Base-by-base conservation (phyloP, 2,888 invertebrate species). In the Iphiclides podalirius region DNA sequence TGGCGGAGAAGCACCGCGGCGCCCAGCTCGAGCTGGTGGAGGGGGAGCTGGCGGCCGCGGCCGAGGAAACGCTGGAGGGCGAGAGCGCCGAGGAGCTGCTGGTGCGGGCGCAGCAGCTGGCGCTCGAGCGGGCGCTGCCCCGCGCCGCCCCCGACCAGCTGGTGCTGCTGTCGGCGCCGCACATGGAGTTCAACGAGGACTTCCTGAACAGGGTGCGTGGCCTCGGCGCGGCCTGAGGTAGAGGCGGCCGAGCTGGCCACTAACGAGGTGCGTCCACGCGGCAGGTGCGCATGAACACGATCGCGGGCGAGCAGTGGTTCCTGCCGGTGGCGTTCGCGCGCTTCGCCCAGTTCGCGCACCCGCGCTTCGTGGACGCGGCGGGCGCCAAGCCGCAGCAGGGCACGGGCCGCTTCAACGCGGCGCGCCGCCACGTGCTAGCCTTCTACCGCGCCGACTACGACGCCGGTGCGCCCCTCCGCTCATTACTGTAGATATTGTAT, bases 231-330 rank as follows among this genome's bases (percentile, higher is more conserved):
- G n/a, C n/a, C n/a, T n/a, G n/a, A n/a, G n/a, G n/a, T n/a, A n/a
- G n/a, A n/a, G n/a, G n/a, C n/a, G n/a, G n/a, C n/a, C n/a, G n/a
- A n/a, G n/a, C n/a, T n/a, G n/a, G n/a, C n/a, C n/a, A n/a, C n/a
- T n/a, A n/a, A n/a, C n/a, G n/a, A n/a, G n/a, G n/a, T n/a, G n/a
- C n/a, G n/a, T n/a, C n/a, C n/a, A n/a, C n/a, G n/a, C 13, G 8
- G 23, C 74, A 94, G 94, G 95, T 97, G 8, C 93, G 98, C 52
- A 97, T 99, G 96, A 98, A 98, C 82, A 97, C 97, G 1, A 96
- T 99, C 56, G 85, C 90, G 59, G 94, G 94, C 58, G 94, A 93
- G 80, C 98, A 98, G 90, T 93, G 98, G 64, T 99, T 94, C 87
- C 93, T 94, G 66, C 96, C 98, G n/a, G 93, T 97, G 58, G 95